A percentile compares a stretch with the other conserved stretches of the same genome.
Evolutionary conservation across 2,113 vertebrate genomes (phyloP).

Genomic region (Balaenoptera acutorostrata): DNA sequence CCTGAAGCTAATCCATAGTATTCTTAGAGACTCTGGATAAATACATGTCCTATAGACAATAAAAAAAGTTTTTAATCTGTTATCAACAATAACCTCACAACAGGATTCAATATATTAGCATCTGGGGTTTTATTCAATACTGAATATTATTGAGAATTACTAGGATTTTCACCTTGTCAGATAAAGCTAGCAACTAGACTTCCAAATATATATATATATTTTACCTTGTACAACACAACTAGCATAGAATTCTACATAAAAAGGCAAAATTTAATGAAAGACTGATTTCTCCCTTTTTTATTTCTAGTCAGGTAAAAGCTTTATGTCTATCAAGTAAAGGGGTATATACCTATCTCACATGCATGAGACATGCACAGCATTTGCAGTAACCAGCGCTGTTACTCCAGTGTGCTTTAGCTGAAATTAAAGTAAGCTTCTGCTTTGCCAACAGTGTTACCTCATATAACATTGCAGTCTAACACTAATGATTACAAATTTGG

Average conservation of each 20-base stretch:
- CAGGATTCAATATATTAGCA: not conserved
- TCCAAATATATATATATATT: not conserved
- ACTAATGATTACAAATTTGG: not conserved
- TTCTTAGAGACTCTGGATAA: not conserved
- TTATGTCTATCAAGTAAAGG: not conserved
- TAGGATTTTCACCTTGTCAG: not conserved
- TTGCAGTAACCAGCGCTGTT: not conserved
- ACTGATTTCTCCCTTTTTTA: not conserved
- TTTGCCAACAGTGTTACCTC: not conserved
- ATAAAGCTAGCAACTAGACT: not conserved
- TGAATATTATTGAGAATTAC: not conserved
- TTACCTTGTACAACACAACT: not conserved
- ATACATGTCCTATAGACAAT: not conserved
- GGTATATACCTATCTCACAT: not conserved
- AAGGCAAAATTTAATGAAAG: not conserved
- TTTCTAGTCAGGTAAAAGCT: not conserved
- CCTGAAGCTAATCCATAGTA: not conserved
- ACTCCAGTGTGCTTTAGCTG: not conserved
- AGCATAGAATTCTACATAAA: not conserved
- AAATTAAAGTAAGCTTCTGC: slow-evolving; percentile 2
- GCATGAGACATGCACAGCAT: not conserved
- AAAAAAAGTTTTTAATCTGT: not conserved
- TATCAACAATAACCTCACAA: not conserved
- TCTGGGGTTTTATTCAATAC: not conserved
- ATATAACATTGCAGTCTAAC: not conserved